These are phyloP conservation scores for Sebastes hubbsi DNA, from an alignment of 2,797 vertebrate genomes.

Conservation along the genomic window DNA sequence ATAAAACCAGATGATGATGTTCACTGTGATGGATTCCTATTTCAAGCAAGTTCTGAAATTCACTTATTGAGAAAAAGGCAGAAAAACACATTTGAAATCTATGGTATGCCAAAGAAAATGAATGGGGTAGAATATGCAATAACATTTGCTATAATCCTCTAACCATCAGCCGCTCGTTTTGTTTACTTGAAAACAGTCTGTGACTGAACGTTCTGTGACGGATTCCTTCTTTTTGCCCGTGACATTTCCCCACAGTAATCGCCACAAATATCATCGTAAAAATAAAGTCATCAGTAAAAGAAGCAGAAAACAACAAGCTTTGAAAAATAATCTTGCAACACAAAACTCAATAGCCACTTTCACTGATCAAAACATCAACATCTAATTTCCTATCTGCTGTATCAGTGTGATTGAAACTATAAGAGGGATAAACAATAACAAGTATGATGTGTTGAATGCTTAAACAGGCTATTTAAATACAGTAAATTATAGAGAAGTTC, in stretches of 20 bases:
- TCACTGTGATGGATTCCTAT: background rate
- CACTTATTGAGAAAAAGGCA: background rate
- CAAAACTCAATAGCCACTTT: background rate
- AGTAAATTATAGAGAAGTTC: conserved; percentile 13
- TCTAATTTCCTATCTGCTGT: background rate
- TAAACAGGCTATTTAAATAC: conserved; percentile 16
- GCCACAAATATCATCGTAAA: background rate
- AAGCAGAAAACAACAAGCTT: background rate
- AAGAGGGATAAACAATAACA: background rate
- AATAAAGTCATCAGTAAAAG: background rate
- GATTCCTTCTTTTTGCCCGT: background rate
- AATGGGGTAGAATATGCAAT: background rate
- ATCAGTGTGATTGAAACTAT: background rate
- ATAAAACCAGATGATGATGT: background rate
- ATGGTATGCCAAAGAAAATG: background rate
- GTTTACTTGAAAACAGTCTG: background rate
- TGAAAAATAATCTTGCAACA: background rate
- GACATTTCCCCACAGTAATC: background rate
- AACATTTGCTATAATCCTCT: background rate
- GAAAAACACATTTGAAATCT: background rate
- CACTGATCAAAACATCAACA: background rate
- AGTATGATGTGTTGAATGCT: background rate
- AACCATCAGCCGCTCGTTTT: background rate
- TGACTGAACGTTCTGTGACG: background rate
- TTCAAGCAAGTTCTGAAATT: background rate